Base-by-base conservation (phyloP, 2,797 vertebrate genomes). In the Babyrousa celebensis region DNA sequence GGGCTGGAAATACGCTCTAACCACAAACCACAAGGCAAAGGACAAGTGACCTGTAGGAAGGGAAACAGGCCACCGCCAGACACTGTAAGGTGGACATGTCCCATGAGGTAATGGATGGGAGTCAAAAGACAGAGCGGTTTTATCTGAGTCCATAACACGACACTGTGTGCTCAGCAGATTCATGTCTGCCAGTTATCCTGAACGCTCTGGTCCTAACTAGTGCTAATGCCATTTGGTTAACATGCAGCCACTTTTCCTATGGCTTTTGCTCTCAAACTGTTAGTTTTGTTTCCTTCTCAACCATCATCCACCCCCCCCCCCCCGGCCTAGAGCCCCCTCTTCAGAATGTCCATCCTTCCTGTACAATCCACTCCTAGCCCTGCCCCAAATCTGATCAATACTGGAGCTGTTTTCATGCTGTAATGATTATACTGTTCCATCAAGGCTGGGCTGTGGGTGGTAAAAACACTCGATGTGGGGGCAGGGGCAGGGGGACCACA, bases 401-500 rank as follows among this genome's bases (percentile, higher is more conserved):
- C 4, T 60, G 36, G 74, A 83, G 23, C 54, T 92, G 12, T 52
- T 72, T 92, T 62, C 93, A 15, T 52, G 60, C 40, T n/a, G 58
- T 72, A 79, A 74, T 70, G 80, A 56, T 67, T 72, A 48, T 68
- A 27, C 17, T 58, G 18, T 70, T 80, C 52, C 82, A 52, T 52
- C 60, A n/a, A 85, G 78, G 52, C 84, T 91, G 92, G 25, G 62
- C 29, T 23, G n/a, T 85, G 77, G 67, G 67, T 79, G 74, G 48
- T 54, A 27, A 94, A 56, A 71, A 63, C 17, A 70, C 1, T 54
- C 23, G 32, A 12, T 12, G 0, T 10, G n/a, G 23, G n/a, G 79
- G 77, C 72, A 78, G 87, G 94, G 27, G 62, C 29, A 36, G 65
- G 86, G 65, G 54, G 16, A 36, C 91, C 75, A 52, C 80, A 94